Conservation (phyloP, 2,888 invertebrate species). For the Nasonia oneida region DNA sequence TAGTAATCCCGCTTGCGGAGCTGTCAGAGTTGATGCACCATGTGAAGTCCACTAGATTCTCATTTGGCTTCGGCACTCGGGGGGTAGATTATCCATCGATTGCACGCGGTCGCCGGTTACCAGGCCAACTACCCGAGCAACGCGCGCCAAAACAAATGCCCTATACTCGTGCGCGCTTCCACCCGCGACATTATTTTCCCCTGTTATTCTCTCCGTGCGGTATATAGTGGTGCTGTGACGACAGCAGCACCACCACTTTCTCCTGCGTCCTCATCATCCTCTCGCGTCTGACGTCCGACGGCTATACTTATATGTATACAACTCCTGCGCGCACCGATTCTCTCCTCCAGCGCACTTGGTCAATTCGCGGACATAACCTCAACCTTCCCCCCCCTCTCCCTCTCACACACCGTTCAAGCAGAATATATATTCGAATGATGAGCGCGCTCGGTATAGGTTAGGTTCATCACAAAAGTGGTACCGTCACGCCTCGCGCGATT, state of each 20-base stretch:
- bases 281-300: not conserved
- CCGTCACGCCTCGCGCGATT: slow-evolving; percentile 18
- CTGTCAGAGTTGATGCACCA: not conserved
- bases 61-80: slow-evolving; percentile 58
- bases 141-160: slow-evolving; percentile 74
- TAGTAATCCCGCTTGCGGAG: not conserved
- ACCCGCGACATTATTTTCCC: slow-evolving; percentile 1
- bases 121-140: slow-evolving; percentile 77
- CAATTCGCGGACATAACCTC: slow-evolving; percentile 53
- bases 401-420: not conserved
- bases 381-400: not conserved
- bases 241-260: not conserved
- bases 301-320: not conserved
- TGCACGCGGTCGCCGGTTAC: slow-evolving; percentile 73
- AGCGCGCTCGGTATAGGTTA: slow-evolving; percentile 43
- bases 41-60: not conserved
- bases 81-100: slow-evolving; percentile 71
- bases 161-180: slow-evolving; percentile 26
- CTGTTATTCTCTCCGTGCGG: not conserved
- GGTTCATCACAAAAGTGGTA: slow-evolving; percentile 40
- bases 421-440: slow-evolving; percentile 4
- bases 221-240: not conserved
- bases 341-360: slow-evolving; percentile 1
- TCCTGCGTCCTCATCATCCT: not conserved
- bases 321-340: slow-evolving; percentile 9